Evolutionary conservation across 2,113 vertebrate genomes (phyloP).

Genomic region (Coptodon bakossiorum): DNA sequence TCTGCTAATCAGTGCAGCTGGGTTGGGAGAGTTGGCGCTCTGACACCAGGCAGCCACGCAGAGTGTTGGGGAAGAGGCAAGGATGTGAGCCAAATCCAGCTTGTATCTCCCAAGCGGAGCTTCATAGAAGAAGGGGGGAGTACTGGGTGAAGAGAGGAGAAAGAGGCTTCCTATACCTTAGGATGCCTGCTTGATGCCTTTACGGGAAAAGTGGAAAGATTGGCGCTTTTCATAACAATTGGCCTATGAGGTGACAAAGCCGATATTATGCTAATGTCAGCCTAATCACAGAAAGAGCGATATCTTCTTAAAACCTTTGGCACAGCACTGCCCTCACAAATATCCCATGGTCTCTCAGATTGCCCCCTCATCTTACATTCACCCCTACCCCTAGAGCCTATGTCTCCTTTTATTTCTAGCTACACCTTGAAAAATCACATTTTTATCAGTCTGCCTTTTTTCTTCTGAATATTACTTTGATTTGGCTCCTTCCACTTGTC

Average conservation of each 20-base stretch:
- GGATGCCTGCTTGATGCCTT: conserved; percentile 44
- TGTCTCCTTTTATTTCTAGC: not conserved
- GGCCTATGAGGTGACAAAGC: conserved; percentile 68
- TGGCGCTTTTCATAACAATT: conserved; percentile 59
- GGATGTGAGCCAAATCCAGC: conserved; percentile 76
- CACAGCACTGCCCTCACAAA: conserved; percentile 10
- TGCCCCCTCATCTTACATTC: not conserved
- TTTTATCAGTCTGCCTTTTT: not conserved
- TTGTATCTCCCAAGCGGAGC: conserved; percentile 71
- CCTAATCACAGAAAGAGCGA: conserved; percentile 67
- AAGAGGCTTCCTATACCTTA: conserved; percentile 54
- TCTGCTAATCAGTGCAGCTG: conserved; percentile 83
- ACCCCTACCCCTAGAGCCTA: not conserved
- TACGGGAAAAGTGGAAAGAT: conserved; percentile 46
- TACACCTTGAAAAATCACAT: not conserved
- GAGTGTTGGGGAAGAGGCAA: conserved; percentile 58
- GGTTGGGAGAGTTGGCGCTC: conserved; percentile 78
- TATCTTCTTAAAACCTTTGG: conserved; percentile 53
- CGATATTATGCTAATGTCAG: conserved; percentile 71
- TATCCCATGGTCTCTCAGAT: conserved; percentile 25
- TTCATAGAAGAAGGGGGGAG: conserved; percentile 1
- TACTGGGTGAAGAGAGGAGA: conserved; percentile 6
- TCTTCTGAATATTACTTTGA: conserved; percentile 1
- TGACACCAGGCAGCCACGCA: conserved; percentile 71
- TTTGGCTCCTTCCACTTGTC: conserved; percentile 11